These are phyloP conservation scores for Pegoplata infirma DNA, from an alignment of 2,888 invertebrate species.

Conservation along the genomic window DNA sequence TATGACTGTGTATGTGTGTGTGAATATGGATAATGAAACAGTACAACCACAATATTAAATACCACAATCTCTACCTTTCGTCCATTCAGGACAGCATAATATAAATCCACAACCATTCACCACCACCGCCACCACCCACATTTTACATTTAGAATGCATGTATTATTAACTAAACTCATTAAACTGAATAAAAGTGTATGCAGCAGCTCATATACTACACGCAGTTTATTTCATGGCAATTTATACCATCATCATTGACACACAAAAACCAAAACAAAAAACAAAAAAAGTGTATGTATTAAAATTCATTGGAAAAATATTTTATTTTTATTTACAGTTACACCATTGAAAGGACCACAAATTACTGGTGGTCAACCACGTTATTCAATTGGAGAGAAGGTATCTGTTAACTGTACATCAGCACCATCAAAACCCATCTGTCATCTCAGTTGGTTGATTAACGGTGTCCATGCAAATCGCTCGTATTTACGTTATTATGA, in stretches of 20 bases:
- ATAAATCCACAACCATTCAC: too few relatives aligned
- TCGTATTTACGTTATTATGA: conserved; percentile 80
- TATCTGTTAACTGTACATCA: conserved; percentile 91
- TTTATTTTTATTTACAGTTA: conserved; percentile 80
- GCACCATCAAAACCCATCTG: conserved; percentile 90
- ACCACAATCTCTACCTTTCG: conserved; percentile 12
- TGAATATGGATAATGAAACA: conserved; percentile 1
- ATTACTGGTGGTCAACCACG: conserved; percentile 89
- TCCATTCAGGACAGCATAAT: background rate
- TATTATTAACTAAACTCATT: conserved; percentile 39
- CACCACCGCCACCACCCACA: background rate
- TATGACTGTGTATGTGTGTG: too few relatives aligned
- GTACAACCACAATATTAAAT: conserved; percentile 4
- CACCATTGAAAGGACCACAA: conserved; percentile 89
- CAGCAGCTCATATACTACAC: background rate
- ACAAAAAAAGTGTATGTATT: too few relatives aligned
- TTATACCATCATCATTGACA: conserved; percentile 34
- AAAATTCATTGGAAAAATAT: background rate
- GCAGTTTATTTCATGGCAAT: background rate
- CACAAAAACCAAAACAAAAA: background rate
- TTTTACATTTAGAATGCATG: conserved; percentile 14
- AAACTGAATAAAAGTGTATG: too few relatives aligned
- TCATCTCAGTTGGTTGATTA: conserved; percentile 91
- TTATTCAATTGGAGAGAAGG: conserved; percentile 89
- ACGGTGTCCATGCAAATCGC: conserved; percentile 86